Percentiles rank a stretch among this genome's conserved stretches.
phyloP scores from a whole-genome alignment of 1,140 invertebrate species.

The Arctopsyche grandis region DNA sequence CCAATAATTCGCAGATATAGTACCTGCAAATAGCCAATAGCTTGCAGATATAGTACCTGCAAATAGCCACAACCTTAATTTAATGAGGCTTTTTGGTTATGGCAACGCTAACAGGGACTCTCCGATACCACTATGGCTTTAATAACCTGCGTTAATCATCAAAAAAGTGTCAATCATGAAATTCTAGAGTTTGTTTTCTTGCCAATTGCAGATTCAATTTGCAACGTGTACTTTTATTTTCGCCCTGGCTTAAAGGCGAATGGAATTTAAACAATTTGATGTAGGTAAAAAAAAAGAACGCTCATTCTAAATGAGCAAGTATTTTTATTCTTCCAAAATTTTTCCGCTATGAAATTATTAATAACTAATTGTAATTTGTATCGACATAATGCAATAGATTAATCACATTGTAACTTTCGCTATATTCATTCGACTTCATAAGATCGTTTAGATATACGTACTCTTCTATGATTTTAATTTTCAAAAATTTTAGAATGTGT shows the following conservation, averaged over 20 bases:
- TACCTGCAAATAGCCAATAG: no score
- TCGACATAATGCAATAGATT: no score
- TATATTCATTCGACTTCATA: no score
- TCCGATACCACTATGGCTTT: not conserved
- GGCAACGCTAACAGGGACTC: conserved; percentile 20
- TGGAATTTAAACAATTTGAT: conserved; percentile 55
- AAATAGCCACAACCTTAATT: no score
- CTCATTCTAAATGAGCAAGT: conserved; percentile 7
- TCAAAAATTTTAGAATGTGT: no score
- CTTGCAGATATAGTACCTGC: no score
- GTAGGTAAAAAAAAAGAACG: conserved; percentile 54
- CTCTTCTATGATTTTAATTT: no score
- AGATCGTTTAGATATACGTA: no score
- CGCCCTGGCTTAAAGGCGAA: conserved; percentile 54
- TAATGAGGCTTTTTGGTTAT: conserved; percentile 20
- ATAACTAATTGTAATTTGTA: no score
- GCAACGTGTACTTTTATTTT: conserved; percentile 52
- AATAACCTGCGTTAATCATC: not conserved
- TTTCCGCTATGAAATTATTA: not conserved
- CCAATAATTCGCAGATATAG: no score
- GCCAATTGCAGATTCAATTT: conserved; percentile 54
- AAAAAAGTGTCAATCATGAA: conserved; percentile 24
- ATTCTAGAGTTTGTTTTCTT: conserved; percentile 45
- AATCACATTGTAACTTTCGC: no score
- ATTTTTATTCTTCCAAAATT: conserved; percentile 12